Evolutionary conservation across 2,888 invertebrate genomes (phyloP).

Genomic region (Platerodrilus igneus): DNA sequence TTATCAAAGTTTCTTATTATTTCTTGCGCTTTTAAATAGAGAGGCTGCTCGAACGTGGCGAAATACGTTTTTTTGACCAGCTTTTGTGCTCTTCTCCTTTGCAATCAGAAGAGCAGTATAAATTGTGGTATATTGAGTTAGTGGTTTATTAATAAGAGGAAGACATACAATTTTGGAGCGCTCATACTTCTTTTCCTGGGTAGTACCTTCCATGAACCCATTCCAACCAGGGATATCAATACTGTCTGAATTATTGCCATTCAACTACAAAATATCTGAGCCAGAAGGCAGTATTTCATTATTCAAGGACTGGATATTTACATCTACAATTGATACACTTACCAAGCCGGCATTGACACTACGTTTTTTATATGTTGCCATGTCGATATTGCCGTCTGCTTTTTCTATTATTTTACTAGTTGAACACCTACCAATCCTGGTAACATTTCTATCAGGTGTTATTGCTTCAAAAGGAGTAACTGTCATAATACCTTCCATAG

Average conservation of each 20-base stretch:
- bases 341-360: constrained; percentile 21
- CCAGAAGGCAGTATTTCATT: constrained; percentile 23
- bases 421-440: neutral
- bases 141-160: constrained; percentile 4
- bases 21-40: constrained; percentile 6
- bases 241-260: constrained; percentile 24
- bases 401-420: neutral
- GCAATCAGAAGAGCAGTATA: constrained; percentile 3
- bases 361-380: too few species aligned
- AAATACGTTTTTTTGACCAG: constrained; percentile 1
- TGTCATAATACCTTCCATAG: neutral
- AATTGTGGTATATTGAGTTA: constrained; percentile 5
- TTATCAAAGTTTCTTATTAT: too few species aligned
- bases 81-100: neutral
- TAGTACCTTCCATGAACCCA: constrained; percentile 30
- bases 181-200: neutral
- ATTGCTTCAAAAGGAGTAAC: neutral
- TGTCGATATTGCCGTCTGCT: too few species aligned
- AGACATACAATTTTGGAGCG: constrained; percentile 9
- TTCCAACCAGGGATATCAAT: constrained; percentile 28
- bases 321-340: constrained; percentile 22
- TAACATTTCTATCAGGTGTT: neutral
- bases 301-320: constrained; percentile 20
- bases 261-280: constrained; percentile 22
- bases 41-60: constrained; percentile 9